Percentiles rank a stretch among this genome's conserved stretches.
These are phyloP conservation scores for Accipiter virgatus DNA, from an alignment of 2,113 vertebrate species.

Conservation along the genomic window DNA sequence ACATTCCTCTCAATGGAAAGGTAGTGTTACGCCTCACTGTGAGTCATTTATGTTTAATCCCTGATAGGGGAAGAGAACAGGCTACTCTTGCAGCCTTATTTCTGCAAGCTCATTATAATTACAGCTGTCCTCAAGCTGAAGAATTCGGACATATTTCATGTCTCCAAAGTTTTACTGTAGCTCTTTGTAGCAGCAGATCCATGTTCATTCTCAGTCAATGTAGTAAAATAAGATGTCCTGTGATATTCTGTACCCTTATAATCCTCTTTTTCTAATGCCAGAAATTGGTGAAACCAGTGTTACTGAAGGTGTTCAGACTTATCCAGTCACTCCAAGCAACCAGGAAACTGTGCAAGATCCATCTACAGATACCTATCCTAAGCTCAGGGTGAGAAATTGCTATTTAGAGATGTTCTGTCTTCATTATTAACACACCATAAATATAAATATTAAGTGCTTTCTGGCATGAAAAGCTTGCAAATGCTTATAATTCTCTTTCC, in stretches of 20 bases:
- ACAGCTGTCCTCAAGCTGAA: slow-evolving; percentile 45
- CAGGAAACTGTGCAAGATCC: not conserved
- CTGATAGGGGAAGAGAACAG: not conserved
- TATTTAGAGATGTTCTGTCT: not conserved
- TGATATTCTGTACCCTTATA: not conserved
- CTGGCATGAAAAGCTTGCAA: not conserved
- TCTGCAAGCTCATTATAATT: slow-evolving; percentile 34
- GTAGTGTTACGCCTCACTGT: slow-evolving; percentile 12
- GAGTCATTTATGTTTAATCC: slow-evolving; percentile 13
- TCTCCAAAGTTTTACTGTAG: slow-evolving; percentile 12
- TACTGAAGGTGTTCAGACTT: not conserved
- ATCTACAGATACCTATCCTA: not conserved
- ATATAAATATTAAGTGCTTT: not conserved
- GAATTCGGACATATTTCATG: not conserved
- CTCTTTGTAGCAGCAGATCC: not conserved
- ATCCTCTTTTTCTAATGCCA: not conserved
- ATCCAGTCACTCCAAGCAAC: not conserved
- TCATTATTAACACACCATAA: not conserved
- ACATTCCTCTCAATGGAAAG: slow-evolving; percentile 32
- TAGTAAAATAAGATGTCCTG: not conserved
- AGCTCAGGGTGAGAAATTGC: not conserved
- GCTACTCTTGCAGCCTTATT: not conserved
- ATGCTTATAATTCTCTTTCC: not conserved
- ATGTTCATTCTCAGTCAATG: not conserved
- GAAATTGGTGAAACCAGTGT: not conserved